Percentiles rank a stretch among this genome's conserved stretches.
phyloP scores from a whole-genome alignment of 2,888 invertebrate species.

The Lacanobia wlatinum region DNA sequence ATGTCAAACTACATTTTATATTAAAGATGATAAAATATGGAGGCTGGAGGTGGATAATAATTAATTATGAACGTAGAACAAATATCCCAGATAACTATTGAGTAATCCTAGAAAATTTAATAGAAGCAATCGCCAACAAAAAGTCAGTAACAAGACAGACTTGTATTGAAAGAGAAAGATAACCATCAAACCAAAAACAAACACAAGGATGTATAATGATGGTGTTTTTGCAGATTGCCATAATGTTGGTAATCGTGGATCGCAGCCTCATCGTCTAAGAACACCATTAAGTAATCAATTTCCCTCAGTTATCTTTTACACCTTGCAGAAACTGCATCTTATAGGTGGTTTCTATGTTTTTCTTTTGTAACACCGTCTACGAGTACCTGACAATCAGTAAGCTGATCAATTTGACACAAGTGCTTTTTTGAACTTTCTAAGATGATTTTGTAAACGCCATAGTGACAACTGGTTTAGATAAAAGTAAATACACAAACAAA shows the following conservation, averaged over 20 bases:
- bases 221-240: slow-evolving; percentile 46
- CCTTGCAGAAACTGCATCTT: slow-evolving; percentile 18
- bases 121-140: background rate
- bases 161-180: slow-evolving; percentile 6
- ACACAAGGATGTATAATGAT: slow-evolving; percentile 35
- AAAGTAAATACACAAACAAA: slow-evolving; percentile 4
- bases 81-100: too few species aligned
- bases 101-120: too few species aligned
- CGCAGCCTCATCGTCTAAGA: slow-evolving; percentile 43
- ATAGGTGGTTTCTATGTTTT: slow-evolving; percentile 2
- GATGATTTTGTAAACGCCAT: background rate
- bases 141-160: background rate
- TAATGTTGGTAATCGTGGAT: slow-evolving; percentile 49
- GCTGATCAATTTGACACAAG: background rate
- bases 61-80: too few species aligned
- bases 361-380: background rate
- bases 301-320: slow-evolving; percentile 31
- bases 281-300: slow-evolving; percentile 60
- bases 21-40: background rate
- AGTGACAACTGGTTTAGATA: too few species aligned
- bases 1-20: background rate
- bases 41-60: too few species aligned
- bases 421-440: background rate
- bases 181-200: slow-evolving; percentile 27
- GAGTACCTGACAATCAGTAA: background rate